Evolutionary conservation across 2,113 vertebrate genomes (phyloP), one percentile per base, ranked within the genome.

Genomic region (Ibidorhyncha struthersii): DNA sequence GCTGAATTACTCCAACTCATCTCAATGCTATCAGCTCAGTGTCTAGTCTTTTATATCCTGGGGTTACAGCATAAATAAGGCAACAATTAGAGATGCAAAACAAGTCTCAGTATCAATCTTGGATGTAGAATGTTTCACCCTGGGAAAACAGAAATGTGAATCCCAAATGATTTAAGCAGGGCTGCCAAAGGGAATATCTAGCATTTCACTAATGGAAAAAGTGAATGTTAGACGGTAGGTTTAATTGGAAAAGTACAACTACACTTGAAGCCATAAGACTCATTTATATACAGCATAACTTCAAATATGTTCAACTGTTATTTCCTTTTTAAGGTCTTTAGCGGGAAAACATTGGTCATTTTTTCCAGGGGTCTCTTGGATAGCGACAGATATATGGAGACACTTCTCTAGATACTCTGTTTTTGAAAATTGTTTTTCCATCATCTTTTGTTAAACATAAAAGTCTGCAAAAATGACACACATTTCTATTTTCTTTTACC

Each of bases 21-120:
- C 69, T 73, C 70, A 4, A 19, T 74, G n/a, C 61, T 66, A 86
- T 78, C 2, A 0, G 45, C 45, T 90, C 82, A 25, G 17, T 36
- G 77, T 86, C 92, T 93, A 25, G 3, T 74, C 70, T 71, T 90
- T 70, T 53, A 19, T 92, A 59, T 82, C 80, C 62, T 71, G 55
- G 38, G 72, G 78, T 91, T 95, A 77, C 53, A 91, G 78, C 49
- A 91, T 90, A 87, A 93, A 93, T 93, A 94, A 95, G 69, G 79
- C 55, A 87, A 69, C n/a, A 86, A 88, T 96, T 92, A 96, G 73
- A 96, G 55, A 94, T 95, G 72, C 86, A 94, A 95, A 96, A 72
- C 61, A 81, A 86, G 67, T 94, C 82, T 97, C 65, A 23, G 69
- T 76, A 93, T 91, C 73, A 91, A 11, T 69, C 91, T 52, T 79